Base-by-base conservation (phyloP, 2,888 invertebrate genomes). In the Orchestes rusci region DNA sequence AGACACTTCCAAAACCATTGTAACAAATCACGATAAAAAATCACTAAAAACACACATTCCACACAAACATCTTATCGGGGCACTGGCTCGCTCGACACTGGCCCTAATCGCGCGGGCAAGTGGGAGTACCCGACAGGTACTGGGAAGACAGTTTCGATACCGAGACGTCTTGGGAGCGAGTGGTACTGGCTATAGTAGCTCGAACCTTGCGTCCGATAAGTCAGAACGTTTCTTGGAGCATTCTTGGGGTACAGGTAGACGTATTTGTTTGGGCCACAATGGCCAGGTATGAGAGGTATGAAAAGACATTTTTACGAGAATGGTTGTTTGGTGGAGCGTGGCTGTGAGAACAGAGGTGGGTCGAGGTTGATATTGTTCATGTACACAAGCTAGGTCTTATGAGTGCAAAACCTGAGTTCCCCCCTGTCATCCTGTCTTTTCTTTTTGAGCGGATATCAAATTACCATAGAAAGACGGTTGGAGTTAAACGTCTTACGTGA, bases 161-260 rank as follows among this genome's bases (percentile, higher is more conserved):
- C 35, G 16, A n/a, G 15, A 12, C 15, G 19, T 23, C 13, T 5
- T 23, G 23, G 10, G 17, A 18, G 34, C 20, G 23, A n/a, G 41
- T 42, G 36, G 33, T 33, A 32, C 13, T 16, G 31, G 13, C 10
- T n/a, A n/a, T 12, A 23, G 10, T 20, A 17, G 7, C 5, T 23
- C 23, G 10, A 23, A 23, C 10, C 23, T 65, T 61, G 41, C 48
- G 52, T 62, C 59, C 62, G 42, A 53, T 57, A 57, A 52, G 29
- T 56, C 62, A 63, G 53, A 53, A 51, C 51, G 60, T 57, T 63
- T 56, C 48, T 58, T 52, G 55, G 57, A 58, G 64, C 58, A 65
- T 66, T 65, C 65, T 61, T 50, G 39, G 13, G 30, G 42, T 32
- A 33, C 35, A 45, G 49, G 47, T 41, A 15, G 27, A 36, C 19